A percentile compares a stretch with the other conserved stretches of the same genome.
phyloP scores from a whole-genome alignment of 2,113 vertebrate species.

The Cavia aperea region DNA sequence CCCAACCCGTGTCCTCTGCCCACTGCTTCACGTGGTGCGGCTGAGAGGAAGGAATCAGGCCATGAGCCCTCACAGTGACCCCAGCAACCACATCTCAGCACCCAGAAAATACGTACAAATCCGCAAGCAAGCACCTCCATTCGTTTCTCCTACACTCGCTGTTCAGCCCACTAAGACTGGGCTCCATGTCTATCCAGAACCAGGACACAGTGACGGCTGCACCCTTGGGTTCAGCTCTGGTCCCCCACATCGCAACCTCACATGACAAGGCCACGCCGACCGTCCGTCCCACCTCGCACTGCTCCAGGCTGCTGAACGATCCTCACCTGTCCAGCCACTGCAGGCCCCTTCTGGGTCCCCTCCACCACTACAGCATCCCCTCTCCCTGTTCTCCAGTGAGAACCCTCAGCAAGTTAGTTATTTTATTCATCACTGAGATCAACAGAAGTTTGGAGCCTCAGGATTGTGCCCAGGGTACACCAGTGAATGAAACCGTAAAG shows the following conservation, averaged over 20 bases:
- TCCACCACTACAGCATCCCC: not conserved
- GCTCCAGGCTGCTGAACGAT: not conserved
- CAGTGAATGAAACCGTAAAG: not conserved
- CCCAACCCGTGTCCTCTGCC: not conserved
- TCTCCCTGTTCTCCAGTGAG: not conserved
- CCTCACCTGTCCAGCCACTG: not conserved
- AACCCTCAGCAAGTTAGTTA: not conserved
- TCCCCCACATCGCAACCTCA: not conserved
- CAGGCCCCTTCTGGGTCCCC: no score
- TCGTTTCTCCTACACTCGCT: not conserved
- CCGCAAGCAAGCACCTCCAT: not conserved
- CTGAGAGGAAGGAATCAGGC: not conserved
- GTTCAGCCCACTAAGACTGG: not conserved
- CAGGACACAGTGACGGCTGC: not conserved
- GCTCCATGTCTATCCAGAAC: not conserved
- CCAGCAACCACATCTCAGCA: no score
- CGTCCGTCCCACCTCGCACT: not conserved
- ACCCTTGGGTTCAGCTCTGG: fast-evolving
- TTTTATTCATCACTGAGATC: not conserved
- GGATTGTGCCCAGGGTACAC: no score
- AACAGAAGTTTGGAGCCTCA: not conserved
- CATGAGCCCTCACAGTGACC: not conserved
- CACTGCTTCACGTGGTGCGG: no score
- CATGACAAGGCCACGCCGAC: no score
- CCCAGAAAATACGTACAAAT: not conserved